Evolutionary conservation across 2,888 invertebrate species (phyloP).

Genomic region (Patella depressa): DNA sequence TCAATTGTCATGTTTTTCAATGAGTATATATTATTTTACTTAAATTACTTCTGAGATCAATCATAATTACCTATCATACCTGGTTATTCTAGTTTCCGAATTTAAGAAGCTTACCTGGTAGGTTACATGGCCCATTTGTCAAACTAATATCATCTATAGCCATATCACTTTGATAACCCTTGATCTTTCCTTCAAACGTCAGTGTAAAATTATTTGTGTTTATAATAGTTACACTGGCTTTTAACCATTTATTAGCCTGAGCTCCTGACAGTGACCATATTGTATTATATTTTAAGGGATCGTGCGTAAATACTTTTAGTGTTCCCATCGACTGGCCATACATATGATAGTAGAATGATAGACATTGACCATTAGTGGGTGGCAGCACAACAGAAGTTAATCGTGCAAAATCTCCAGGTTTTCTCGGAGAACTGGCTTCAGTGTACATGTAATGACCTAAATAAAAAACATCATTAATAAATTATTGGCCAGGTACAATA

Average conservation of each 20-base stretch:
- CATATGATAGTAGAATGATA: conserved; percentile 67
- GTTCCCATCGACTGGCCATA: conserved; percentile 57
- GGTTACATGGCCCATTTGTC: conserved; percentile 48
- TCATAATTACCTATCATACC: too few relatives aligned
- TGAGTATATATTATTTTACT: not conserved
- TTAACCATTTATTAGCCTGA: conserved; percentile 51
- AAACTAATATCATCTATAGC: conserved; percentile 65
- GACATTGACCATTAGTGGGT: conserved; percentile 49
- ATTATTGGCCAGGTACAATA: not conserved
- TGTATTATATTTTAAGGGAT: not conserved
- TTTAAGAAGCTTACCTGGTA: conserved; percentile 40
- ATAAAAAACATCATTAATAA: conserved; percentile 9
- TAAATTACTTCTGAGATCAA: too few relatives aligned
- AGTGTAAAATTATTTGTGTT: conserved; percentile 46
- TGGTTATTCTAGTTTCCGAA: too few relatives aligned
- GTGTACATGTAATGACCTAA: conserved; percentile 62
- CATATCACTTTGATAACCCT: conserved; percentile 54
- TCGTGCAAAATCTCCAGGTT: conserved; percentile 75
- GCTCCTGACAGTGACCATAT: conserved; percentile 48
- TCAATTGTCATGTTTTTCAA: not conserved
- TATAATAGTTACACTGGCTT: conserved; percentile 46
- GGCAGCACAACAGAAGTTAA: conserved; percentile 45
- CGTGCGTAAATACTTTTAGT: conserved; percentile 49
- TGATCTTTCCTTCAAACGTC: conserved; percentile 61
- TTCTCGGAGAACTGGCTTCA: conserved; percentile 73